Evolutionary conservation across 2,888 invertebrate genomes (phyloP).

Genomic region (Laspeyria flexula): DNA sequence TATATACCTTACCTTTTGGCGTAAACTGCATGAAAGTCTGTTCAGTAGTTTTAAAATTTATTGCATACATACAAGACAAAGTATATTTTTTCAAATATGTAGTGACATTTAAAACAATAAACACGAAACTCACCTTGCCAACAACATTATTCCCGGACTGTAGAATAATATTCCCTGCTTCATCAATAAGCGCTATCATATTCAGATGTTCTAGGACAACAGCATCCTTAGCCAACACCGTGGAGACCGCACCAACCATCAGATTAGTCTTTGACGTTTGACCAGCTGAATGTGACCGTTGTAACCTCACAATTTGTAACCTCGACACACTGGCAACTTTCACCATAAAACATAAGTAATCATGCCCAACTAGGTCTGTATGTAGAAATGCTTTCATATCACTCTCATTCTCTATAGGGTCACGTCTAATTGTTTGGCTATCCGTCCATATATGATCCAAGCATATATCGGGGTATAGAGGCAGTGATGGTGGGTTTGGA

Average conservation of each 20-base stretch:
- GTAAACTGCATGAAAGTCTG: no score
- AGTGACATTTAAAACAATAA: no score
- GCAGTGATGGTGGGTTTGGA: slow-evolving; percentile 86
- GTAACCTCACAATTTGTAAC: slow-evolving; percentile 89
- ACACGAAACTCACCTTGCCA: slow-evolving; percentile 87
- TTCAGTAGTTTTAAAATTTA: no score
- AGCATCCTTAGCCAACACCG: slow-evolving; percentile 94
- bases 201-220: slow-evolving; percentile 91
- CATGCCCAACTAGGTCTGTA: slow-evolving; percentile 94
- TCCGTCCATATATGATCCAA: slow-evolving; percentile 97
- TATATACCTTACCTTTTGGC: no score
- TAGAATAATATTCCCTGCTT: slow-evolving; percentile 91
- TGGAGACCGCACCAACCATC: slow-evolving; percentile 90
- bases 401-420: slow-evolving; percentile 64
- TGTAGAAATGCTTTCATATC: slow-evolving; percentile 91
- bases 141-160: slow-evolving; percentile 94
- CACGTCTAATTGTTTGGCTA: slow-evolving; percentile 72
- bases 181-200: slow-evolving; percentile 94
- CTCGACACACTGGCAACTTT: slow-evolving; percentile 77
- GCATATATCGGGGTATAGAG: slow-evolving; percentile 94
- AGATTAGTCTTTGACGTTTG: slow-evolving; percentile 85
- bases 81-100: no score
- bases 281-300: slow-evolving; percentile 85
- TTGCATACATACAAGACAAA: no score
- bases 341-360: slow-evolving; percentile 92